Conservation (phyloP, 2,888 invertebrate species). For the Maniola hyperantus region DNA sequence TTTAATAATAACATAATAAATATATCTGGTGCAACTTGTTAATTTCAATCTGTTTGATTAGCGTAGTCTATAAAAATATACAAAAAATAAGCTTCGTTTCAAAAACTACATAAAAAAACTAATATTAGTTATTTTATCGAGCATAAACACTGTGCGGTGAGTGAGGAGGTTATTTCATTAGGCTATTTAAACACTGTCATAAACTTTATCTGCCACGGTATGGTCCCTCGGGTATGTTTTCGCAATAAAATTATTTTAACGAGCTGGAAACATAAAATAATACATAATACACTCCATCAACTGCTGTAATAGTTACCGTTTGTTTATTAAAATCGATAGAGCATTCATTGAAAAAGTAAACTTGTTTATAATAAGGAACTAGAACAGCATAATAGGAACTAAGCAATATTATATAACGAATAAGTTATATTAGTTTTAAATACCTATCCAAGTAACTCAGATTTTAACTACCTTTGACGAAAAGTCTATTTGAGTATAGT, state of each 20-base stretch:
- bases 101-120: slow-evolving; percentile 21
- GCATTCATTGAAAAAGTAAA: background rate
- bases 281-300: slow-evolving; percentile 32
- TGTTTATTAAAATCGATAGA: slow-evolving; percentile 15
- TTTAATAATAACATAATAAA: too few relatives aligned
- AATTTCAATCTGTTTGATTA: too few relatives aligned
- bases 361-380: background rate
- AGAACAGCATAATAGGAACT: too few relatives aligned
- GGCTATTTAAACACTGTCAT: slow-evolving; percentile 55
- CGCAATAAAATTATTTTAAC: slow-evolving; percentile 47
- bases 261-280: slow-evolving; percentile 34
- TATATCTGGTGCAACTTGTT: too few relatives aligned
- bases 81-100: background rate
- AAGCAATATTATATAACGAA: too few relatives aligned
- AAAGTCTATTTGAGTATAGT: background rate
- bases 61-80: background rate
- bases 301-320: slow-evolving; percentile 4
- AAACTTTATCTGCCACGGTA: slow-evolving; percentile 56
- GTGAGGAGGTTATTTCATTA: slow-evolving; percentile 53
- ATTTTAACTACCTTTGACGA: background rate
- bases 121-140: slow-evolving; percentile 48
- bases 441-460: background rate
- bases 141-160: slow-evolving; percentile 44
- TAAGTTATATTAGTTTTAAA: too few relatives aligned
- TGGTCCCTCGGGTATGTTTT: slow-evolving; percentile 39